Evolutionary conservation across 2,797 vertebrate species (phyloP).

Genomic region (Hozukius guyotensis): DNA sequence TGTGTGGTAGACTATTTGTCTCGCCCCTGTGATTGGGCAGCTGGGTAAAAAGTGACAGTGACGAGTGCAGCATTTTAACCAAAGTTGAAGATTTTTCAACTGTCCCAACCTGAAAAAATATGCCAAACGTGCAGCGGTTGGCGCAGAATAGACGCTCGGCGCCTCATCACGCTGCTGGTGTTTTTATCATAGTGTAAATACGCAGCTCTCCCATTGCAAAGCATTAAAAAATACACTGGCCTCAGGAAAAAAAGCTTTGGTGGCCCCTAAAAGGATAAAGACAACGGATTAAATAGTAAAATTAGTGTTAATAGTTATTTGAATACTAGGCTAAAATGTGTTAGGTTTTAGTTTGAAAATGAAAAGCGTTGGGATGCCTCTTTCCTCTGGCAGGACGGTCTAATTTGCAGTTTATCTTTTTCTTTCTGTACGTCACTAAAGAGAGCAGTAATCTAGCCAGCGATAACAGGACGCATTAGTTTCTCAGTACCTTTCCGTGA

Average conservation of each 20-base stretch:
- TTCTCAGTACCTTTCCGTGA: background rate
- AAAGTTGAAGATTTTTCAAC: no score
- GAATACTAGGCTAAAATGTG: background rate
- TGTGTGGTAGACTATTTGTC: no score
- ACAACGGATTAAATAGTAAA: background rate
- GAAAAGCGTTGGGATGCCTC: background rate
- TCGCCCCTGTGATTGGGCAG: no score
- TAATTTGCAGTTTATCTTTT: background rate
- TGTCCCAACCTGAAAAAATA: no score
- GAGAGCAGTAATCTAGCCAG: background rate
- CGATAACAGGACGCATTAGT: background rate
- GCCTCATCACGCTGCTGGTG: no score
- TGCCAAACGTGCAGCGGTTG: no score
- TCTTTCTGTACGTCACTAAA: background rate
- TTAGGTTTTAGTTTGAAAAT: background rate
- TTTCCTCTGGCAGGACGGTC: background rate
- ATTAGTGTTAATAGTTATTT: background rate
- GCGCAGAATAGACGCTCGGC: no score
- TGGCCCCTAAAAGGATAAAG: background rate
- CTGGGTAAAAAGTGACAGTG: no score
- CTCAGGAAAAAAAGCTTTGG: no score
- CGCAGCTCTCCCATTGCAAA: no score
- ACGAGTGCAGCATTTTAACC: no score
- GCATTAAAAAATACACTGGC: background rate
- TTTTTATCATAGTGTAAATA: rapidly evolving